Conservation (phyloP, 2,113 vertebrate species). For the Forbesichthys agassizii region DNA sequence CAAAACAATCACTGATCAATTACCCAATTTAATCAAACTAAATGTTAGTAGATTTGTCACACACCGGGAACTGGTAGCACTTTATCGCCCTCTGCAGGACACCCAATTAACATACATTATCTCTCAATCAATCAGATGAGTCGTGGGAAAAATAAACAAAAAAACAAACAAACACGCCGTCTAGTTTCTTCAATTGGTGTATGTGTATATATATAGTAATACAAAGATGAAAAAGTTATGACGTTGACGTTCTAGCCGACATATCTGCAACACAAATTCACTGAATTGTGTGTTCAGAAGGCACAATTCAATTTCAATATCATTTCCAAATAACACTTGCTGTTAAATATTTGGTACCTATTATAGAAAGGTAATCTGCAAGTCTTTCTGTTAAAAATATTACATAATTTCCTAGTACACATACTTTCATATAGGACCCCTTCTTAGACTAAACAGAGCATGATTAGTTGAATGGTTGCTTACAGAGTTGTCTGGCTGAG, state of each 20-base stretch:
- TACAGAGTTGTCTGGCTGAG: too few relatives aligned
- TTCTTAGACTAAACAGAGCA: background rate
- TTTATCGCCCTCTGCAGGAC: conserved; percentile 61
- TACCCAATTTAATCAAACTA: too few relatives aligned
- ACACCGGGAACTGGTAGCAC: conserved; percentile 20
- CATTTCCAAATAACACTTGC: background rate
- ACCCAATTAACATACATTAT: background rate
- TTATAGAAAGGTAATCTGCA: background rate
- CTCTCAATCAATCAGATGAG: too few relatives aligned
- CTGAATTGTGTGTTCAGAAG: conserved; percentile 41
- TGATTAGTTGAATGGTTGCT: background rate
- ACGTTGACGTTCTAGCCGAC: conserved; percentile 29
- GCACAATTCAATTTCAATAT: conserved; percentile 14
- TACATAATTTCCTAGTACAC: background rate
- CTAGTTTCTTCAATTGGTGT: conserved; percentile 13
- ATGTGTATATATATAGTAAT: conserved; percentile 41
- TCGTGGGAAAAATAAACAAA: background rate
- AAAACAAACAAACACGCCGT: background rate
- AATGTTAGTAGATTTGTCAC: too few relatives aligned
- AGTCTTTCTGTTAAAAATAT: background rate
- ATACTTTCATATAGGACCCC: background rate
- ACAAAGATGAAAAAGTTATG: conserved; percentile 40
- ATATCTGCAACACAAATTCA: conserved; percentile 40
- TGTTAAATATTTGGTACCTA: background rate
- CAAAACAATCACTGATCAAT: too few relatives aligned